Evolutionary conservation across 92 coral and sea anemone genomes (phyloP).

Genomic region (Epizoanthus illoricatus): DNA sequence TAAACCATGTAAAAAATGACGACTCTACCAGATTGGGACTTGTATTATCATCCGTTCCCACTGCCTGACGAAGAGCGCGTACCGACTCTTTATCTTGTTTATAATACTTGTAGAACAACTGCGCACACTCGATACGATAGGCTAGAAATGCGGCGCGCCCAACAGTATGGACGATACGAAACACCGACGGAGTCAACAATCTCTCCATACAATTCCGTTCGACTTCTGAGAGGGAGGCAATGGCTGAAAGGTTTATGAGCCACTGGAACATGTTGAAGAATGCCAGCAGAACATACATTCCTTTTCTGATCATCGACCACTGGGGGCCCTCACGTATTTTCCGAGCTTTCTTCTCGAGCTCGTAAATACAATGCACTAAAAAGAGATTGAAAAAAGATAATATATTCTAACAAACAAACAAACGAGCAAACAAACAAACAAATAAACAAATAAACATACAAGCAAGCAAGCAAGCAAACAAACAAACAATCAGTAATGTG

Average conservation of each 20-base stretch:
- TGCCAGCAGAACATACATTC: constrained; percentile 51
- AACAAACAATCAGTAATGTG: too few relatives aligned
- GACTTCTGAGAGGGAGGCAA: constrained; percentile 50
- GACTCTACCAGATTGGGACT: constrained; percentile 37
- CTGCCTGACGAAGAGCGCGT: constrained; percentile 7
- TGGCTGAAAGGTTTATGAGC: constrained; percentile 51
- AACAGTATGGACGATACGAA: constrained; percentile 54
- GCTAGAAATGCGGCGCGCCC: constrained; percentile 66
- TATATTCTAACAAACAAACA: background rate
- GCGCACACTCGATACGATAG: constrained; percentile 62
- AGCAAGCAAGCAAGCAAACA: too few relatives aligned
- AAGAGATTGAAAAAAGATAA: background rate
- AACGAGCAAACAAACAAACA: too few relatives aligned
- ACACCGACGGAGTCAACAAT: constrained; percentile 41
- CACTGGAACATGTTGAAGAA: constrained; percentile 64
- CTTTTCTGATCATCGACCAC: constrained; percentile 59
- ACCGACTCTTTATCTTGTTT: constrained; percentile 43
- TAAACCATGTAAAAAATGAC: background rate
- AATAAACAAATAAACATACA: too few relatives aligned
- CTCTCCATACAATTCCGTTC: constrained; percentile 50
- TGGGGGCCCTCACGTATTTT: constrained; percentile 52
- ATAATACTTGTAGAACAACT: constrained; percentile 64
- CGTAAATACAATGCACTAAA: constrained; percentile 56
- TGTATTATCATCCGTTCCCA: background rate
- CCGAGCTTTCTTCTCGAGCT: constrained; percentile 52